Evolutionary conservation across 2,113 vertebrate species (phyloP), one percentile per base, ranked within the genome.

Genomic region (Onychostruthus taczanowskii): DNA sequence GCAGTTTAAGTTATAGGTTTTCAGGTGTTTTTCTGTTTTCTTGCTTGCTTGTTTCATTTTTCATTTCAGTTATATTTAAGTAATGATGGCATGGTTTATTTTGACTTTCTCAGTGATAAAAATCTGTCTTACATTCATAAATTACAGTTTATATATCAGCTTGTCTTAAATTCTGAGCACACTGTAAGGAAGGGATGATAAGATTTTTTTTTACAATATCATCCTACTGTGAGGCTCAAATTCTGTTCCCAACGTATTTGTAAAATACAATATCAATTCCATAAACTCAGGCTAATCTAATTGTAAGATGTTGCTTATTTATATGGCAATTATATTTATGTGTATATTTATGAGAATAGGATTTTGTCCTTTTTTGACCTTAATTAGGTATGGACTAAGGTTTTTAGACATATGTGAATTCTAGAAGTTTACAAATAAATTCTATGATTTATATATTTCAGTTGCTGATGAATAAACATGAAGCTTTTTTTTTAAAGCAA

Each of bases 391-490:
- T 59, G 22, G 73, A 91, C 39, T 91, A 88, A 92, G 56, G 58
- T 90, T 72, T 94, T 93, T 73, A 68, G 44, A n/a, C 93, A 24
- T 81, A 87, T 93, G 14, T 82, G 73, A 85, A 81, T 89, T 95
- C 63, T 86, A 81, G 69, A 58, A 81, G 12, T 87, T 52, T n/a
- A 44, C 19, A 37, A 91, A 64, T 67, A 93, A 95, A 84, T 91
- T 79, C 46, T 28, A 7, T 49, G 47, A 81, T 49, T 84, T 93
- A 85, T 67, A 56, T 84, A 76, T 47, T 67, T 79, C 68, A 53
- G 14, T 50, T 94, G 18, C 39, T 97, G 92, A 92, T 89, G 64
- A 93, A 93, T 94, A 96, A 96, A 92, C 86, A 87, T 28, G 24
- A 95, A 89, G 14, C 13, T 11, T 18, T 67, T 85, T 85, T 94